Evolutionary conservation across 2,888 invertebrate genomes (phyloP).

Genomic region (Hydrotaea diabolus): DNA sequence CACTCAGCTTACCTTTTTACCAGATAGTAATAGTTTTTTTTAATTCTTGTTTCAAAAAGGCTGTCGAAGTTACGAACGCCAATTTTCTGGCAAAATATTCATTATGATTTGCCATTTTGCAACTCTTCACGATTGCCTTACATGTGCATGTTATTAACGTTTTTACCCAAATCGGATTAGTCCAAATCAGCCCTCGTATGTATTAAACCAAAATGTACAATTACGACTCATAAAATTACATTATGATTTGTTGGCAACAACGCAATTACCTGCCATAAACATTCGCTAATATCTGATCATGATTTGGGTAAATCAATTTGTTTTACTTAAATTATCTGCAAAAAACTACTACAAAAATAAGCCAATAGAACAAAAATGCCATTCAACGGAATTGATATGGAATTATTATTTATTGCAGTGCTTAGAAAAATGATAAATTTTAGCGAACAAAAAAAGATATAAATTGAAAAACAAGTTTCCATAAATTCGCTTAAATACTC

Average conservation of each 20-base stretch:
- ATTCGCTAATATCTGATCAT: conserved; percentile 41
- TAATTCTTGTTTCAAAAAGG: too few relatives aligned
- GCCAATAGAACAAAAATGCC: conserved; percentile 23
- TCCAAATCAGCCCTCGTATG: too few relatives aligned
- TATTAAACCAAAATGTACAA: conserved; percentile 50
- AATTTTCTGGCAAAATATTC: too few relatives aligned
- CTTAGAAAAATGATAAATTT: conserved; percentile 4
- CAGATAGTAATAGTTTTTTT: too few relatives aligned
- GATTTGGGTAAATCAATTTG: conserved; percentile 54
- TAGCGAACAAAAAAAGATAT: not conserved
- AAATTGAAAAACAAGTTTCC: not conserved
- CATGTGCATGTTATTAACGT: too few relatives aligned
- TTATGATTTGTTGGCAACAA: conserved; percentile 5
- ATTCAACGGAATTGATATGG: conserved; percentile 45
- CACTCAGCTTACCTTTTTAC: too few relatives aligned
- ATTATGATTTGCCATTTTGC: too few relatives aligned
- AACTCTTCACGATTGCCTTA: too few relatives aligned
- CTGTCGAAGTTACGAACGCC: too few relatives aligned
- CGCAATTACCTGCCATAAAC: not conserved
- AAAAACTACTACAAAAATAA: conserved; percentile 34
- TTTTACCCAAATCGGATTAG: too few relatives aligned
- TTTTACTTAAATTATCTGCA: conserved; percentile 41
- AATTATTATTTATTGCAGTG: conserved; percentile 14
- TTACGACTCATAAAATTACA: conserved; percentile 6
- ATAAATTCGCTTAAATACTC: not conserved